These are phyloP conservation scores for Polietes domitor DNA, from an alignment of 2,888 invertebrate genomes.

Conservation along the genomic window DNA sequence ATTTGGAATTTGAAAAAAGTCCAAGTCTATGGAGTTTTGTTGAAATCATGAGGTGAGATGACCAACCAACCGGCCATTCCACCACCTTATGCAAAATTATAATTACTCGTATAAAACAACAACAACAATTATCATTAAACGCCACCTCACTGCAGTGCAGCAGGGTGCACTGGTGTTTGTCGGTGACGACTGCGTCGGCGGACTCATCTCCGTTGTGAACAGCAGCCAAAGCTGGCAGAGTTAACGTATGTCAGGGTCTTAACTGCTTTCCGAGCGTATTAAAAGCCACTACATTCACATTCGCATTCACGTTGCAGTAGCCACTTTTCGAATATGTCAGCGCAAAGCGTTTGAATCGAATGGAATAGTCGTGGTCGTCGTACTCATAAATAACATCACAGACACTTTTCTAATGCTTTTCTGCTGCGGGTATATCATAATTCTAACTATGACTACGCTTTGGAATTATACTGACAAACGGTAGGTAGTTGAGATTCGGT, in stretches of 20 bases:
- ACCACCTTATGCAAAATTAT: slow-evolving; percentile 23
- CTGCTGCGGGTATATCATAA: slow-evolving; percentile 22
- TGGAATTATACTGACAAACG: not conserved
- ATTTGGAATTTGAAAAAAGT: not conserved
- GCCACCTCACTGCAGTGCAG: slow-evolving; percentile 43
- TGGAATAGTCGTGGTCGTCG: not conserved
- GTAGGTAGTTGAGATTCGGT: slow-evolving; percentile 1
- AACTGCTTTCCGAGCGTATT: slow-evolving; percentile 28
- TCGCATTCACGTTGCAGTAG: slow-evolving; percentile 30
- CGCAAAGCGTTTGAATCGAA: not conserved
- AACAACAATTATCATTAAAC: slow-evolving; percentile 13
- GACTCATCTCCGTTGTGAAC: slow-evolving; percentile 12
- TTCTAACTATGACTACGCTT: not conserved
- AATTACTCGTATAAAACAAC: slow-evolving; percentile 23
- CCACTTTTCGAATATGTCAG: not conserved
- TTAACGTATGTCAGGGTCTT: slow-evolving; percentile 62
- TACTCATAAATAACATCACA: slow-evolving; percentile 22
- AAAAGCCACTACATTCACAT: slow-evolving; percentile 13
- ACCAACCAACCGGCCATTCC: not conserved
- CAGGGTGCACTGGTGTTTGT: not conserved
- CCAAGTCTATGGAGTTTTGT: not conserved
- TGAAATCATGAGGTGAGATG: slow-evolving; percentile 15
- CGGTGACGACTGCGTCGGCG: not conserved
- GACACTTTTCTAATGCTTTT: slow-evolving; percentile 19
- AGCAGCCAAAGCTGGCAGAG: no score